Evolutionary conservation across 37 sponge, comb jelly and placozoan genomes (phyloP).

Genomic region (Oscarella lobularis): DNA sequence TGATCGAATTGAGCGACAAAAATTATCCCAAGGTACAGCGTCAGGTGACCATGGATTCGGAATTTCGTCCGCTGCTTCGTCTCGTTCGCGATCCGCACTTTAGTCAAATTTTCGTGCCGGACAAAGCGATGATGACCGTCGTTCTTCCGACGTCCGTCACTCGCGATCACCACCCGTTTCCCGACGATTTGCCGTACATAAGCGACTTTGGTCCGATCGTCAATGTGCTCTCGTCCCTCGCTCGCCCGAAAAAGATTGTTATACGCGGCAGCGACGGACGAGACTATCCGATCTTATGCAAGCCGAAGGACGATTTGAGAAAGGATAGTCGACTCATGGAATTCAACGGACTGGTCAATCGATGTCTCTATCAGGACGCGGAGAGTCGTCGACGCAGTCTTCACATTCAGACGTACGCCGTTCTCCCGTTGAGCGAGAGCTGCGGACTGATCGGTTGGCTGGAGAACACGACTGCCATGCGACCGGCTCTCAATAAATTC

Average conservation of each 20-base stretch:
- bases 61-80: slow-evolving; percentile 36
- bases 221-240: slow-evolving; percentile 64
- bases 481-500: neutral
- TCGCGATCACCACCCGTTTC: slow-evolving; percentile 64
- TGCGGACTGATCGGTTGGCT: slow-evolving; percentile 93
- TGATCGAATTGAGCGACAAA: slow-evolving; percentile 64
- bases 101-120: slow-evolving; percentile 75
- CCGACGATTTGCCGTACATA: slow-evolving; percentile 64
- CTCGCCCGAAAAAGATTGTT: slow-evolving; percentile 79
- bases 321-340: slow-evolving; percentile 92
- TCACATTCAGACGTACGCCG: slow-evolving; percentile 75
- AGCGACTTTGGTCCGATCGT: slow-evolving; percentile 63
- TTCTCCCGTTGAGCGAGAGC: slow-evolving; percentile 80
- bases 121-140: slow-evolving; percentile 71
- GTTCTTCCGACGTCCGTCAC: slow-evolving; percentile 45
- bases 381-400: slow-evolving; percentile 60
- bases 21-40: slow-evolving; percentile 20
- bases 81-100: slow-evolving; percentile 56
- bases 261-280: slow-evolving; percentile 78
- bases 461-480: slow-evolving; percentile 36
- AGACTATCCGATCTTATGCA: slow-evolving; percentile 57
- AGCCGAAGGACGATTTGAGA: slow-evolving; percentile 88
- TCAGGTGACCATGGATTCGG: slow-evolving; percentile 47
- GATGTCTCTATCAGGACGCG: slow-evolving; percentile 50
- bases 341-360: slow-evolving; percentile 73